Conservation (phyloP, 2,888 invertebrate genomes). For the Patella ulyssiponensis region DNA sequence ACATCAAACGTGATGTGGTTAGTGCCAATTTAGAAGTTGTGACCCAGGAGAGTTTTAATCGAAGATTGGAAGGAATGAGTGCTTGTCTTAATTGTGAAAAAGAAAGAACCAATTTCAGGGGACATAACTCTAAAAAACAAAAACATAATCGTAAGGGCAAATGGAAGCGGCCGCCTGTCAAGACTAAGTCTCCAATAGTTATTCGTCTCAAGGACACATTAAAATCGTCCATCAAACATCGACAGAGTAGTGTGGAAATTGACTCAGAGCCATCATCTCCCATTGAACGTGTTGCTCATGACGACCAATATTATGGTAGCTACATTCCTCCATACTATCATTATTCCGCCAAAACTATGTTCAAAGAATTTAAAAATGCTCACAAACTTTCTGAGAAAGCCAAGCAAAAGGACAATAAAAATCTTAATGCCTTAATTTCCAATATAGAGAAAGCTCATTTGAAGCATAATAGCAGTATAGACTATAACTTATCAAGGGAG, state of each 20-base stretch:
- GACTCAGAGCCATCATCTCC: constrained; percentile 44
- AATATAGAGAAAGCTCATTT: constrained; percentile 66
- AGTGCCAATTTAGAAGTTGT: constrained; percentile 59
- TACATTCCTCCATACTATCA: constrained; percentile 18
- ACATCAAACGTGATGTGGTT: constrained; percentile 55
- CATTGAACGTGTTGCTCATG: constrained; percentile 34
- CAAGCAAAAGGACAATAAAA: constrained; percentile 62
- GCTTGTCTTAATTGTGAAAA: constrained; percentile 65
- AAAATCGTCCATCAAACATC: constrained; percentile 54
- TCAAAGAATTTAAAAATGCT: constrained; percentile 9
- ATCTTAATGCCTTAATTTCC: constrained; percentile 67
- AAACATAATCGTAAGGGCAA: constrained; percentile 26
- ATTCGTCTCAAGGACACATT: constrained; percentile 64
- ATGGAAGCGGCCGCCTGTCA: constrained; percentile 36
- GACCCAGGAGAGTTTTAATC: constrained; percentile 56
- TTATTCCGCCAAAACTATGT: background rate
- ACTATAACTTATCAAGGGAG: constrained; percentile 40
- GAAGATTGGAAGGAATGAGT: constrained; percentile 52
- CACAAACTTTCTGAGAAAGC: constrained; percentile 16
- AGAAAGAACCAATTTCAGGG: constrained; percentile 45
- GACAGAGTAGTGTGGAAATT: constrained; percentile 48
- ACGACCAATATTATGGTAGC: constrained; percentile 13
- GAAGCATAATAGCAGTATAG: constrained; percentile 51
- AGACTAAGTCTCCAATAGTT: constrained; percentile 63
- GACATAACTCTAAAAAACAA: constrained; percentile 12